Evolutionary conservation across 1,140 invertebrate species (phyloP), one percentile per base, ranked within the genome.

Genomic region (Panulirus ornatus): DNA sequence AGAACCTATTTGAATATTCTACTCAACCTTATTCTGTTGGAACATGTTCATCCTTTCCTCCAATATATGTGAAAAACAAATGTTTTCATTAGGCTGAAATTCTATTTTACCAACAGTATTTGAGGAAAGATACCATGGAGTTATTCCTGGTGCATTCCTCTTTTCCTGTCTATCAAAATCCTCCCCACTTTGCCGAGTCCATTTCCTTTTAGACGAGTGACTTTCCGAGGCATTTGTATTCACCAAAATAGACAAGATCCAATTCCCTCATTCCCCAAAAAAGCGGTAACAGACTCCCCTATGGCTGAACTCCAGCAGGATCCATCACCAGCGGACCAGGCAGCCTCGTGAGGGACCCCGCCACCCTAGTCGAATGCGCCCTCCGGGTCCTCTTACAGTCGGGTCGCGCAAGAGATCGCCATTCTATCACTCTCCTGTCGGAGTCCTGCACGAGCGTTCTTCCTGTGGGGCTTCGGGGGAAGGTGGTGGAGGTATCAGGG

Each of bases 231-330:
- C 73, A 42, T 76, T 76, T 76, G 73, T 76, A 42, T 76, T 76
- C 73, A 76, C 38, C 73, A 38, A 44, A 42, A 76, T 42, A 76
- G 73, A 76, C 73, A 76, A 76, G 73, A 76, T 42, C 73, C 73
- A 76, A 76, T 76, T 76, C 73, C 73, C 73, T 42, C 73, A 76
- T 76, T 76, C 73, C 73, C 73, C 27, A 40, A 76, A 76, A 76
- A 76, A 42, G 36, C 40, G 44, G 34, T 76, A 76, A 76, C 73
- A 42, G 73, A 76, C 73, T 38, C 73, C 73, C 73, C 38, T 34
- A 44, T 76, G 36, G 38, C 73, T 76, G 34, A 42, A 42, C 73
- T 42, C 38, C 73, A 42, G 38, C 73, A 76, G 73, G 73, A 76
- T 76, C 34, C 73, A 76, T 76, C 73, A 76, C 73, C 73, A 42